Evolutionary conservation across 1,140 invertebrate species (phyloP), one percentile per base, ranked within the genome.

Genomic region (Anastrepha obliqua): DNA sequence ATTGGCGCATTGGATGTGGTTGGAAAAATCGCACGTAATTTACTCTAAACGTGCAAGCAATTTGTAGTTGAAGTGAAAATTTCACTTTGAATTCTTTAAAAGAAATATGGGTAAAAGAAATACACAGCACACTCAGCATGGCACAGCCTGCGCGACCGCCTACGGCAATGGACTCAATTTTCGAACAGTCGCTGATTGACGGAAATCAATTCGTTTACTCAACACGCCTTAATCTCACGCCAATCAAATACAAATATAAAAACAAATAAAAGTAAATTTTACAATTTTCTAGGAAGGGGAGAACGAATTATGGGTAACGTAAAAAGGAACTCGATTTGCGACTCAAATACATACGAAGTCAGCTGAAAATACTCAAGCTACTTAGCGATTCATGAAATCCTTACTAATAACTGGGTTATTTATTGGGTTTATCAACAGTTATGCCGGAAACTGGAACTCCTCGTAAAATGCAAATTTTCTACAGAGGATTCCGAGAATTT

Each of bases 131-230:
- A 15, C 2, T 29, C 29, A 29, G 64, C 64, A 62, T 62, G 59
- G 29, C 65, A 74, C 70, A 74, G 70, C 70, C n/a, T 47, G 47
- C 15, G 9, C 51, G 44, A 55, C 15, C 42, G 74, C 74, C 74
- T 55, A n/a, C n/a, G 74, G 74, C 13, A 81, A 81, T 55, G 74
- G 9, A 81, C 74, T 55, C 74, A 81, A 81, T 81, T 51, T 81
- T 81, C 74, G 44, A 81, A 81, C 74, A 55, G 6, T 81, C 47
- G 74, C 13, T 81, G 74, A 81, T 81, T 81, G 74, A 55, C 74
- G 74, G 74, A 81, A 81, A 81, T 58, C 74, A 55, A 81, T 81
- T 81, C 74, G 74, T 81, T 81, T 81, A 42, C n/a, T 5, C 74
- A 58, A 81, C 47, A 81, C 47, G 74, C 74, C 74, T 81, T 55